Evolutionary conservation across 2,888 invertebrate genomes (phyloP).

Genomic region (Ennomos quercinarius): DNA sequence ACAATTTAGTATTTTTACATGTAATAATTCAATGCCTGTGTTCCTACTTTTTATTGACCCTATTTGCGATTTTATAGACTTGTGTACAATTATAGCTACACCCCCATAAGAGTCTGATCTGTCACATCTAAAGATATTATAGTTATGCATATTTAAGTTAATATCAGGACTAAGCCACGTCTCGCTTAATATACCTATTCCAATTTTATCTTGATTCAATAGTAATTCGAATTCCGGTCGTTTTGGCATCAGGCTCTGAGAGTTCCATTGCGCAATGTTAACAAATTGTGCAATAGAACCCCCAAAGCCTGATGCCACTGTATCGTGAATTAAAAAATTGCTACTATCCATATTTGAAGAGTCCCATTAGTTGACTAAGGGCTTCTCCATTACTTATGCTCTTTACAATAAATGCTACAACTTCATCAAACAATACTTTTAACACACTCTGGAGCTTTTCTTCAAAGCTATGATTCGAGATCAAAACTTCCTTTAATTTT

Average conservation of each 20-base stretch:
- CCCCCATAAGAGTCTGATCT: constrained; percentile 23
- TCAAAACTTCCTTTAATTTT: background rate
- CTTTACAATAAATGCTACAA: background rate
- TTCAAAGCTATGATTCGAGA: background rate
- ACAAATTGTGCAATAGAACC: constrained; percentile 1
- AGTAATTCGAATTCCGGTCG: constrained; percentile 16
- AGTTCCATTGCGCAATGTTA: constrained; percentile 33
- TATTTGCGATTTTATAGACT: constrained; percentile 1
- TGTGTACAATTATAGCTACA: constrained; percentile 19
- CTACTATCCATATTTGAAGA: constrained; percentile 7
- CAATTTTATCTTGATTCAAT: constrained; percentile 22
- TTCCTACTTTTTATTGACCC: background rate
- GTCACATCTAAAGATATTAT: constrained; percentile 4
- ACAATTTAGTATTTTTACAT: constrained; percentile 1
- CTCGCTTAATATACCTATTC: background rate
- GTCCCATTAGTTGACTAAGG: background rate
- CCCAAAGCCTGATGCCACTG: constrained; percentile 1
- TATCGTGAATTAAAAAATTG: background rate
- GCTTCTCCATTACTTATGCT: background rate
- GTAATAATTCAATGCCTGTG: constrained; percentile 2
- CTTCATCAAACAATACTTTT: background rate
- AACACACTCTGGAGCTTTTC: background rate
- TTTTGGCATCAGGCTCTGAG: constrained; percentile 34
- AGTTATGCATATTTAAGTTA: background rate
- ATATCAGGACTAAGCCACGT: constrained; percentile 2